Conservation (phyloP, 2,888 invertebrate genomes). For the Amblyjoppa proteus region DNA sequence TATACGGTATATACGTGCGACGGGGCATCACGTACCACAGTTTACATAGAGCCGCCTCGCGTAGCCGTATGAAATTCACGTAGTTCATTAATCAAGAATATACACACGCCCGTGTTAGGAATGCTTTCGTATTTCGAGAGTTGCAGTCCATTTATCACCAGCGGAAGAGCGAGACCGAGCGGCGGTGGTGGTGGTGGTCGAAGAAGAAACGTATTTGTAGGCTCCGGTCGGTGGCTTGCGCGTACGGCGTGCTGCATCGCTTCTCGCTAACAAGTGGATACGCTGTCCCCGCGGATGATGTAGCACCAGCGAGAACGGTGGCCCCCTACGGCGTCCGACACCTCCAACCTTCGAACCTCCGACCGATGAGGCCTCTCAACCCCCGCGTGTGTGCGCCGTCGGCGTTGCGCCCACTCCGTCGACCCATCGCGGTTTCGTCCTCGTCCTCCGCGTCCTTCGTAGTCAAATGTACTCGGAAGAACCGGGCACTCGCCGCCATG, state of each 20-base stretch:
- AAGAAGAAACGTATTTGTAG: conserved; percentile 82
- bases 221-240: conserved; percentile 77
- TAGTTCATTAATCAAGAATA: conserved; percentile 83
- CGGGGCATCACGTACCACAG: conserved; percentile 52
- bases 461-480: conserved; percentile 31
- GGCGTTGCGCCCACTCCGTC: conserved; percentile 53
- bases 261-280: conserved; percentile 84
- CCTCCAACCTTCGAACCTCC: conserved; percentile 82
- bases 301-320: conserved; percentile 81
- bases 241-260: conserved; percentile 70
- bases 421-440: conserved; percentile 6
- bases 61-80: conserved; percentile 77
- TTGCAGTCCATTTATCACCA: conserved; percentile 84
- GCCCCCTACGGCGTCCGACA: conserved; percentile 83
- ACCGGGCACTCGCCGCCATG: conserved; percentile 6
- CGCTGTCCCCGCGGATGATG: conserved; percentile 83
- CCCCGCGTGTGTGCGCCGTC: conserved; percentile 42
- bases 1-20: conserved; percentile 17
- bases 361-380: conserved; percentile 65
- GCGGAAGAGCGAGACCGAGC: conserved; percentile 44
- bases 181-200: conserved; percentile 27
- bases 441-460: conserved; percentile 25
- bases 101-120: conserved; percentile 81
- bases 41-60: conserved; percentile 59
- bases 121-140: conserved; percentile 83